Evolutionary conservation across 2,888 invertebrate species (phyloP).

Genomic region (Colostygia pectinataria): DNA sequence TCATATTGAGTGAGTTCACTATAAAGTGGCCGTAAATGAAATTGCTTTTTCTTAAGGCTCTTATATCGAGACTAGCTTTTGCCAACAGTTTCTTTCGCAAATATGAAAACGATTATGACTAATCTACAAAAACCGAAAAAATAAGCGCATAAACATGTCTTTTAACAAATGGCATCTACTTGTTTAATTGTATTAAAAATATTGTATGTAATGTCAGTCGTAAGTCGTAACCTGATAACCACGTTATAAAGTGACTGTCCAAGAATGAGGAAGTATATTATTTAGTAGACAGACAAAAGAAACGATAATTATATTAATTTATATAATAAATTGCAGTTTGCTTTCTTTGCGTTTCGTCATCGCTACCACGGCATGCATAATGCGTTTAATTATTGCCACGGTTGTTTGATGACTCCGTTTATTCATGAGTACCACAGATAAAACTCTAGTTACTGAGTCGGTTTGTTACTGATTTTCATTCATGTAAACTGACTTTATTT

Average conservation of each 20-base stretch:
- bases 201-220: too few species aligned
- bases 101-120: not conserved
- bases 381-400: conserved; percentile 59
- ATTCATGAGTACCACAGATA: conserved; percentile 48
- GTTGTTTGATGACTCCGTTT: conserved; percentile 58
- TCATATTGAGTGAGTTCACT: conserved; percentile 17
- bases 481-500: conserved; percentile 34
- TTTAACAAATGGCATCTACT: too few species aligned
- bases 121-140: too few species aligned
- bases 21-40: conserved; percentile 18
- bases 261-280: too few species aligned
- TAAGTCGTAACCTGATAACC: too few species aligned
- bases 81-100: not conserved
- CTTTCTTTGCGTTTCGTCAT: conserved; percentile 61
- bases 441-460: conserved; percentile 10
- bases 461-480: conserved; percentile 47
- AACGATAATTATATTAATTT: too few species aligned
- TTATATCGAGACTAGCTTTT: conserved; percentile 3
- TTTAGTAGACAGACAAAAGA: not conserved
- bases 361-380: conserved; percentile 59
- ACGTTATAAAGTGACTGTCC: too few species aligned
- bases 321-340: conserved; percentile 53
- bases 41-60: conserved; percentile 19
- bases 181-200: too few species aligned
- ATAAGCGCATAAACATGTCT: too few species aligned